Evolutionary conservation across 2,888 invertebrate genomes (phyloP).

Genomic region (Steinernema carpocapsae): DNA sequence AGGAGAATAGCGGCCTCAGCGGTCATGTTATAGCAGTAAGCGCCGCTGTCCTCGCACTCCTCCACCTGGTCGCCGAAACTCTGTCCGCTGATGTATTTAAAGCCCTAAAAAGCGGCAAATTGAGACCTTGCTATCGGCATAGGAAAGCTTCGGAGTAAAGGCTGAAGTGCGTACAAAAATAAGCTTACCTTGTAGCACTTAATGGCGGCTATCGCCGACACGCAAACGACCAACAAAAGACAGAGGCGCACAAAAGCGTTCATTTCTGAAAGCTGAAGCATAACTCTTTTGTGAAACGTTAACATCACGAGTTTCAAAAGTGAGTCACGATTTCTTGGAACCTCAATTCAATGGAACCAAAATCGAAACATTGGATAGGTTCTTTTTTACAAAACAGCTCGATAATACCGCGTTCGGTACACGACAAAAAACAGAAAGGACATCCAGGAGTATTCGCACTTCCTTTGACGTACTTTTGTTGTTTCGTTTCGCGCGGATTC

Average conservation of each 20-base stretch:
- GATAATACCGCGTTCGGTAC: no score
- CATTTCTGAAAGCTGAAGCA: neutral
- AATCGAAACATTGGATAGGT: no score
- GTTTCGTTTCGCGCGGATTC: no score
- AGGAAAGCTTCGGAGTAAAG: no score
- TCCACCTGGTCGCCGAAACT: conserved; percentile 43
- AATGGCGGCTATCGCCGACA: conserved; percentile 2
- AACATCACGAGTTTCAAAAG: neutral
- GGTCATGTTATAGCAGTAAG: conserved; percentile 47
- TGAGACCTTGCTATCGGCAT: neutral
- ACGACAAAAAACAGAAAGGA: no score
- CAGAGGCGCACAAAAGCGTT: conserved; percentile 25
- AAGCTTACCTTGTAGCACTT: conserved; percentile 37
- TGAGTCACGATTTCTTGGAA: neutral
- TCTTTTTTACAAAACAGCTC: no score
- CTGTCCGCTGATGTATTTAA: conserved; percentile 44
- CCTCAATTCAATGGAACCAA: no score
- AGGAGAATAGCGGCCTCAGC: conserved; percentile 44
- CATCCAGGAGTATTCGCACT: no score
- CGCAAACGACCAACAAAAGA: conserved; percentile 4
- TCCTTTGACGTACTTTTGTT: no score
- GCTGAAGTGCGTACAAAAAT: no score
- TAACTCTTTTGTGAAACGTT: no score
- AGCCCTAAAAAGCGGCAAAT: conserved; percentile 44
- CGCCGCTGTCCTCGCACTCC: conserved; percentile 36